These are phyloP conservation scores for Dicrurus megarhynchus DNA, from an alignment of 2,113 vertebrate species.

Conservation along the genomic window DNA sequence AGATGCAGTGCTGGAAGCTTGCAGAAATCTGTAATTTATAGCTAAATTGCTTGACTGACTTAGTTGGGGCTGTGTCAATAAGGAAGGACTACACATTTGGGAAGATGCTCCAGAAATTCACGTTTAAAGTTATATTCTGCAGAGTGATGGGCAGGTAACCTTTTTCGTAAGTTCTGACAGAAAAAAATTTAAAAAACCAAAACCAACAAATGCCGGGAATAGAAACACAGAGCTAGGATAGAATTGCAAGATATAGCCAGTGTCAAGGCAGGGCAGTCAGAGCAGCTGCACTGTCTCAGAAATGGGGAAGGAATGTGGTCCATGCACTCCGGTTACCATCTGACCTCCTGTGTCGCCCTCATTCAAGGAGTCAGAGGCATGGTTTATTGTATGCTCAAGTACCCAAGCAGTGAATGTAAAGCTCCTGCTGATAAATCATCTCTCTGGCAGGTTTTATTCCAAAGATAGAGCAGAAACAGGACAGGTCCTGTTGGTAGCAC, in stretches of 20 bases:
- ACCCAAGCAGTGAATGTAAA: background rate
- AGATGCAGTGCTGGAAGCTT: background rate
- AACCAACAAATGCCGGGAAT: background rate
- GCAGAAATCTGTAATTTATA: constrained; percentile 6
- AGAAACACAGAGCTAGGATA: background rate
- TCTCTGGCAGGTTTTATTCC: background rate
- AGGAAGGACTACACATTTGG: background rate
- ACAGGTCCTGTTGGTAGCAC: background rate
- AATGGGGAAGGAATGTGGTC: background rate
- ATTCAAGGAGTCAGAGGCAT: background rate
- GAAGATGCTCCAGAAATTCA: background rate
- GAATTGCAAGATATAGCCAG: background rate
- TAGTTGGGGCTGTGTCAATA: background rate
- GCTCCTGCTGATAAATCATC: background rate
- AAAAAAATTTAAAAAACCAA: background rate
- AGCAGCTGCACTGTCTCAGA: background rate
- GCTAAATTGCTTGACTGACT: background rate
- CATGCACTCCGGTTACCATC: background rate
- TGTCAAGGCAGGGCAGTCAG: background rate
- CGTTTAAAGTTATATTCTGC: background rate
- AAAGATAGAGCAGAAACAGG: background rate
- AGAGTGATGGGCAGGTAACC: background rate
- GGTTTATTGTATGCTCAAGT: background rate
- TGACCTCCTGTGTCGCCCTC: background rate
- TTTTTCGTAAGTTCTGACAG: background rate